phyloP scores from a whole-genome alignment of 2,888 invertebrate species.

The Lissonota sp. region DNA sequence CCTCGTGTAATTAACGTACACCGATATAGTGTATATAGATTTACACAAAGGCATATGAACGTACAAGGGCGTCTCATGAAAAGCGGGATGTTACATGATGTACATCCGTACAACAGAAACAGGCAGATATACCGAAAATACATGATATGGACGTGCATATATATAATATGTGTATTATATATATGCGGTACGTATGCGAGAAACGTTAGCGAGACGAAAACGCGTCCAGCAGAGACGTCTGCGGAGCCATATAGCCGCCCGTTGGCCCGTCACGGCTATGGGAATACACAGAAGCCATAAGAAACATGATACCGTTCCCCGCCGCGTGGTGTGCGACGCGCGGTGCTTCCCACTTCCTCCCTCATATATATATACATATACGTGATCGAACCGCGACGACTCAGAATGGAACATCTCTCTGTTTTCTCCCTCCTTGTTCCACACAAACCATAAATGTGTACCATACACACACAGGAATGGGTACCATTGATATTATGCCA shows the following conservation, averaged over 20 bases:
- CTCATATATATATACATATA: slow-evolving; percentile 59
- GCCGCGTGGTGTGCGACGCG: slow-evolving; percentile 72
- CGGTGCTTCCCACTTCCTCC: slow-evolving; percentile 84
- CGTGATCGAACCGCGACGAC: slow-evolving; percentile 64
- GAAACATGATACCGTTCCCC: slow-evolving; percentile 82
- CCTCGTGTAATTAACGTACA: slow-evolving; percentile 81
- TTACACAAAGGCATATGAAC: neutral
- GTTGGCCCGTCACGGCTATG: slow-evolving; percentile 73
- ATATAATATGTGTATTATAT: neutral
- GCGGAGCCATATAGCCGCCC: slow-evolving; percentile 41
- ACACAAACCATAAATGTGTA: neutral
- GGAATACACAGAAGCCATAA: slow-evolving; percentile 83
- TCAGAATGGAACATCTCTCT: slow-evolving; percentile 43
- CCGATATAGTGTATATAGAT: slow-evolving; percentile 67
- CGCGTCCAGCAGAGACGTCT: slow-evolving; percentile 44
- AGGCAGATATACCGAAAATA: slow-evolving; percentile 20
- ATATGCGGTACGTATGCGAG: too few relatives aligned
- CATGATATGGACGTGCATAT: slow-evolving; percentile 20
- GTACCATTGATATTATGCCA: slow-evolving; percentile 2
- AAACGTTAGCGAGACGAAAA: slow-evolving; percentile 17
- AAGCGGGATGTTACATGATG: too few relatives aligned
- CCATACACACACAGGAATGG: neutral
- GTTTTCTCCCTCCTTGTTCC: neutral
- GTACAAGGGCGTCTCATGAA: too few relatives aligned
- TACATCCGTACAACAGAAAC: slow-evolving; percentile 29